phyloP scores from a whole-genome alignment of 2,113 vertebrate species.

The Periophthalmus modestus region DNA sequence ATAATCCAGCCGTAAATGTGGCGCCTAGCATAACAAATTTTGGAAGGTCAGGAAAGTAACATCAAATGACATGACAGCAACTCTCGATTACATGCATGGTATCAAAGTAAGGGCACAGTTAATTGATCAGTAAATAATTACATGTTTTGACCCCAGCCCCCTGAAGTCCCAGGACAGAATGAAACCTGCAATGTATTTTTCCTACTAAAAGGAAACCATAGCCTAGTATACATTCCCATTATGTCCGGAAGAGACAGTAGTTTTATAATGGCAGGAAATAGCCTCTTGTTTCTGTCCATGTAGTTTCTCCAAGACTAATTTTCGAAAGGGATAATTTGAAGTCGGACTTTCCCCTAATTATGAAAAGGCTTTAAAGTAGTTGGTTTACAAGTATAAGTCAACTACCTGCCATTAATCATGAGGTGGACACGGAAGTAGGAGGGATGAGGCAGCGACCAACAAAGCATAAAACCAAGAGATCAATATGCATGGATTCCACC shows the following conservation, averaged over 20 bases:
- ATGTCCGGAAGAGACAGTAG: not conserved
- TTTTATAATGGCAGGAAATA: constrained; percentile 5
- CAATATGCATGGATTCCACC: constrained; percentile 73
- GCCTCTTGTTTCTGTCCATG: not conserved
- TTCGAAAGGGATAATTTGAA: not conserved
- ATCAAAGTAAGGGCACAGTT: no score
- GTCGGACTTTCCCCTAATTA: not conserved
- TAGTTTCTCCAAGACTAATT: not conserved
- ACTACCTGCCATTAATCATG: constrained; percentile 44
- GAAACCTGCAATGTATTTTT: no score
- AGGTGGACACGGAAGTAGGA: constrained; percentile 23
- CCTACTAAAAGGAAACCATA: not conserved
- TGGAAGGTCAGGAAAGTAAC: not conserved
- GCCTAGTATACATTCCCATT: not conserved
- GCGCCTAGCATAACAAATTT: not conserved
- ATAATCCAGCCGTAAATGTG: not conserved
- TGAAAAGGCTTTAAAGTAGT: not conserved
- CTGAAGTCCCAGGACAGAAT: no score
- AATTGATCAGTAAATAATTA: no score
- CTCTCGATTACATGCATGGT: not conserved
- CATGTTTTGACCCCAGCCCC: no score
- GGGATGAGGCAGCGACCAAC: constrained; percentile 53
- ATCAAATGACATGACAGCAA: not conserved
- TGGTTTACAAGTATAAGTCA: constrained; percentile 6
- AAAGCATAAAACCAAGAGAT: constrained; percentile 68